Percentiles rank a stretch among this genome's conserved stretches.
Evolutionary conservation across 2,888 invertebrate genomes (phyloP).

Genomic region (Bruchidius siliquastri): DNA sequence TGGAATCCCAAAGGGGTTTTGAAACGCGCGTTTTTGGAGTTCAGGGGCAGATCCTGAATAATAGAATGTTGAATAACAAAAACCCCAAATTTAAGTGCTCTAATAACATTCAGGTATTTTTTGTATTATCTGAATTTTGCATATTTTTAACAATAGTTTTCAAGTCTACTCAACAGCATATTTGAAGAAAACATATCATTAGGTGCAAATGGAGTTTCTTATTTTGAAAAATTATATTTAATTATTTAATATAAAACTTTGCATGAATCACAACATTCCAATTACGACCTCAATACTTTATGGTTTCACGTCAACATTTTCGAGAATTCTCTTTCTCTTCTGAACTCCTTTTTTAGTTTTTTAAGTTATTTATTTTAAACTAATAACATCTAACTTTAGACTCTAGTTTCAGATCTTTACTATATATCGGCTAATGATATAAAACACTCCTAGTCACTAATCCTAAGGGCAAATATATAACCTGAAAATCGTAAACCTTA

Average conservation of each 20-base stretch:
- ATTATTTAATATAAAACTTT: too few species aligned
- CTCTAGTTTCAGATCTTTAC: conserved; percentile 29
- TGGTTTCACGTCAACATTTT: neutral
- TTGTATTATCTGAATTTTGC: too few species aligned
- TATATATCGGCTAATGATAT: conserved; percentile 46
- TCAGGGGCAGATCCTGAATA: conserved; percentile 7
- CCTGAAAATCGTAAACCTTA: conserved; percentile 6
- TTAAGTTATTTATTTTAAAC: neutral
- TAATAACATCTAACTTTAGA: conserved; percentile 16
- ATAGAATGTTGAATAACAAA: neutral
- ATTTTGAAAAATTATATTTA: too few species aligned
- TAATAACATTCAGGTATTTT: too few species aligned
- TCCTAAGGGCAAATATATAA: conserved; percentile 13
- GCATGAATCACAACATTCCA: too few species aligned
- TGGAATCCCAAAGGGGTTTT: neutral
- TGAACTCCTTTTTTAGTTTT: neutral
- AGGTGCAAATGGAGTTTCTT: too few species aligned
- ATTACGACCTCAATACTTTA: neutral
- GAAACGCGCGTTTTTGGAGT: conserved; percentile 2
- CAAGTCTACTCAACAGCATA: too few species aligned
- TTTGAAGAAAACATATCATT: too few species aligned
- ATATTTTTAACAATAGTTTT: too few species aligned
- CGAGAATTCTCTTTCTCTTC: neutral
- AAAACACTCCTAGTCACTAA: conserved; percentile 41
- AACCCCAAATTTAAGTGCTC: too few species aligned